phyloP scores from a whole-genome alignment of 1,140 invertebrate species.

The Hyles euphorbiae region DNA sequence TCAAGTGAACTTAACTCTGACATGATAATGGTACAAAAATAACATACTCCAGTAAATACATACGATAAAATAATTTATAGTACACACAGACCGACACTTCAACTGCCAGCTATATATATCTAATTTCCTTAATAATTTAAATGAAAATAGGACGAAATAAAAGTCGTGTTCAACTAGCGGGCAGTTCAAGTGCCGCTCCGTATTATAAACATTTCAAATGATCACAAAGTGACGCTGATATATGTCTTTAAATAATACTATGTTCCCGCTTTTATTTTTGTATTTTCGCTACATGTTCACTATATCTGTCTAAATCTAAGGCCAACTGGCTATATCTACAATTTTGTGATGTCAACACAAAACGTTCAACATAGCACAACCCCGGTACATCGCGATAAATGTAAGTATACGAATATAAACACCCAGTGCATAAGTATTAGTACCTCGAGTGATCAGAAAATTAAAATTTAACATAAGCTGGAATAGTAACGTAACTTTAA shows the following conservation, averaged over 20 bases:
- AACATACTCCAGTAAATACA: constrained; percentile 53
- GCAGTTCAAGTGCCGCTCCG: constrained; percentile 6
- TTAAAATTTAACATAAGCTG: constrained; percentile 45
- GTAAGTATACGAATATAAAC: constrained; percentile 29
- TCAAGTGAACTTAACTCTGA: constrained; percentile 67
- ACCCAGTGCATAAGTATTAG: constrained; percentile 60
- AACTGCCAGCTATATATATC: constrained; percentile 26
- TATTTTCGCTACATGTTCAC: constrained; percentile 44
- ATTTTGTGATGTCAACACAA: constrained; percentile 70
- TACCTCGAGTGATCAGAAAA: constrained; percentile 51
- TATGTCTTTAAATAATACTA: constrained; percentile 53
- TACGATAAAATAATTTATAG: constrained; percentile 48
- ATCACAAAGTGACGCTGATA: neutral
- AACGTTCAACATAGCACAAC: constrained; percentile 60
- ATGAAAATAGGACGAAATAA: constrained; percentile 15
- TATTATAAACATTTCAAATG: neutral
- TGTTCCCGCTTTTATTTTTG: constrained; percentile 49
- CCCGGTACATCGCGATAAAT: constrained; percentile 35
- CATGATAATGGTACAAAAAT: constrained; percentile 67
- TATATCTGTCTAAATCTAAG: constrained; percentile 64
- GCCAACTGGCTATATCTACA: constrained; percentile 70
- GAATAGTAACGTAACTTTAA: constrained; percentile 29
- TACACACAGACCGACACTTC: constrained; percentile 35
- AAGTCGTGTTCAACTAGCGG: too few relatives aligned
- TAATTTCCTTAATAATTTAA: constrained; percentile 20